Evolutionary conservation across 2,888 invertebrate genomes (phyloP), one percentile per base, ranked within the genome.

Genomic region (Cosmia trapezina): DNA sequence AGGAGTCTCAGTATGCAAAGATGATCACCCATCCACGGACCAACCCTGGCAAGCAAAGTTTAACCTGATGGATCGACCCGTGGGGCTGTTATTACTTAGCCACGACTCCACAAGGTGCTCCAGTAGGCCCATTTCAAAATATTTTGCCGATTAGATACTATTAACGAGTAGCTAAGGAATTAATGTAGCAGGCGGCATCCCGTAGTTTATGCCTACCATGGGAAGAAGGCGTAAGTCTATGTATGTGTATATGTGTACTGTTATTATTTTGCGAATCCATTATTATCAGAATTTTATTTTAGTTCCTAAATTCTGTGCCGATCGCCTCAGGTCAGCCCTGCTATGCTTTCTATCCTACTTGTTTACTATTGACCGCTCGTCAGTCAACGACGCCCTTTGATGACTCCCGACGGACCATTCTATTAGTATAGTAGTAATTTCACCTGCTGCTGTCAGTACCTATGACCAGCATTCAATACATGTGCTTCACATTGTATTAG

Each of bases 351-450:
- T 12, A 57, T 66, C 51, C 37, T 28, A 51, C 51, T 59, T 53
- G 53, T 76, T 53, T 53, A 53, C 41, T 12, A 45, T n/a, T 66
- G n/a, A 74, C 57, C 74, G 47, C 53, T 76, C 74, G 37, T 53
- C 59, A 41, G 37, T 28, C 45, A 60, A 60, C 47, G n/a, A 59
- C 12, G 41, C 47, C 47, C 33, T 53, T 53, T 59, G 59, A 41
- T 68, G 37, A 53, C 59, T 33, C 51, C 45, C n/a, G n/a, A 19
- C n/a, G n/a, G n/a, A n/a, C n/a, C n/a, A n/a, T 67, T 28, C 59
- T 60, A 41, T 60, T 47, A 75, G 76, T 60, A 53, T 59, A 47
- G 37, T 19, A 47, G 47, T 6, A 53, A 59, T 14, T 22, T 19
- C n/a, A 47, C 45, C 67, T 51, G n/a, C 57, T 37, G 37, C 22